Conservation (phyloP, 2,113 vertebrate species). For the Petromus typicus region DNA sequence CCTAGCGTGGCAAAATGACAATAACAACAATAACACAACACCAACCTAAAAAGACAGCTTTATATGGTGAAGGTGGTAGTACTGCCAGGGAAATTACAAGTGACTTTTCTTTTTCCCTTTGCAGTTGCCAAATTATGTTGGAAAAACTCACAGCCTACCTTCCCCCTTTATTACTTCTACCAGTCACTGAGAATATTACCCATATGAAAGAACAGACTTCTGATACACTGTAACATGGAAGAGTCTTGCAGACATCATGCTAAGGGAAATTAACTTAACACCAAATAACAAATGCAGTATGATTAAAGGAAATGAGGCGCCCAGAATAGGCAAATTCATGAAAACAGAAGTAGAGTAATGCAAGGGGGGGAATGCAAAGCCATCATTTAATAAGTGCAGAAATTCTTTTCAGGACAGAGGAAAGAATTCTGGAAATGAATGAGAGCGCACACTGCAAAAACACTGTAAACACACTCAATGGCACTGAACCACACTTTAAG, state of each 20-base stretch:
- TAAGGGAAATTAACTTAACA: not conserved
- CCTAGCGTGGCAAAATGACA: not conserved
- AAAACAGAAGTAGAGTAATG: not conserved
- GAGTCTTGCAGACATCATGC: not conserved
- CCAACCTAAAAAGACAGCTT: not conserved
- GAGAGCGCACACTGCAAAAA: not conserved
- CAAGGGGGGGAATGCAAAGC: too few relatives aligned
- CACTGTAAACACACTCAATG: not conserved
- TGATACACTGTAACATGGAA: not conserved
- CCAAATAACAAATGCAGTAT: not conserved
- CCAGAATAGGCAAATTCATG: not conserved
- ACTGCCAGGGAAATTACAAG: not conserved
- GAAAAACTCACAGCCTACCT: not conserved
- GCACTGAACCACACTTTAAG: not conserved
- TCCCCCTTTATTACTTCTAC: not conserved
- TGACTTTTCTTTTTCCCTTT: not conserved
- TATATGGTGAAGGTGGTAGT: fast-evolving
- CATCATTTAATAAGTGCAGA: not conserved
- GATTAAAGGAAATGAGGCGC: not conserved
- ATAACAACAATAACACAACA: not conserved
- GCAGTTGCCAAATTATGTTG: not conserved
- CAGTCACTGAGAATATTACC: not conserved
- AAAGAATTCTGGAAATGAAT: not conserved
- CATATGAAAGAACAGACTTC: not conserved
- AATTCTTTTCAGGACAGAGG: not conserved